Conservation (phyloP, 2,888 invertebrate species). For the Tenthredo notha region DNA sequence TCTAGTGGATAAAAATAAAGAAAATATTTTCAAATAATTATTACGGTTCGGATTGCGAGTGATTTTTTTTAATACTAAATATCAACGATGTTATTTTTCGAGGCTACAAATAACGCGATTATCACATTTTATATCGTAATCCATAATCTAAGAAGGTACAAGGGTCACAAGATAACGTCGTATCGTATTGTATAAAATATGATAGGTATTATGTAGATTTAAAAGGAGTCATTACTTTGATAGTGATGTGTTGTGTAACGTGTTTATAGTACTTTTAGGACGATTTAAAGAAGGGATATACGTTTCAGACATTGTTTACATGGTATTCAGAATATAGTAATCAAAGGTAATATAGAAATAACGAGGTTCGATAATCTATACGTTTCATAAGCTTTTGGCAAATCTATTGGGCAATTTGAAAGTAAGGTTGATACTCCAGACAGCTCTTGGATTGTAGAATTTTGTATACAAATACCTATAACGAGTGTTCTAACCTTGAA, state of each 20-base stretch:
- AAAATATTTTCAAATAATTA: background rate
- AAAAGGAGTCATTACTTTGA: background rate
- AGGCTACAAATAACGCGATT: background rate
- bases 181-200: background rate
- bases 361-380: background rate
- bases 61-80: background rate
- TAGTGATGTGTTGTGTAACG: background rate
- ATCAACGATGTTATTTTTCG: background rate
- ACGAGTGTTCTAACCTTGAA: slow-evolving; percentile 6
- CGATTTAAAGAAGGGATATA: slow-evolving; percentile 1
- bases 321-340: background rate
- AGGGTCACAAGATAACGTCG: background rate
- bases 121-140: background rate
- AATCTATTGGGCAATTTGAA: background rate
- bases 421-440: background rate
- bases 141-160: background rate
- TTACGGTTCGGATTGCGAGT: background rate
- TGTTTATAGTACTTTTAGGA: background rate
- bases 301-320: background rate
- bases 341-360: background rate
- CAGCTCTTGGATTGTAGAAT: background rate
- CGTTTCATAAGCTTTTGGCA: background rate
- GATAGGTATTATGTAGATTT: background rate
- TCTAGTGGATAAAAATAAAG: background rate
- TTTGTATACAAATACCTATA: background rate